phyloP scores from a whole-genome alignment of 2,113 vertebrate genomes.

The Mustelus asterias region DNA sequence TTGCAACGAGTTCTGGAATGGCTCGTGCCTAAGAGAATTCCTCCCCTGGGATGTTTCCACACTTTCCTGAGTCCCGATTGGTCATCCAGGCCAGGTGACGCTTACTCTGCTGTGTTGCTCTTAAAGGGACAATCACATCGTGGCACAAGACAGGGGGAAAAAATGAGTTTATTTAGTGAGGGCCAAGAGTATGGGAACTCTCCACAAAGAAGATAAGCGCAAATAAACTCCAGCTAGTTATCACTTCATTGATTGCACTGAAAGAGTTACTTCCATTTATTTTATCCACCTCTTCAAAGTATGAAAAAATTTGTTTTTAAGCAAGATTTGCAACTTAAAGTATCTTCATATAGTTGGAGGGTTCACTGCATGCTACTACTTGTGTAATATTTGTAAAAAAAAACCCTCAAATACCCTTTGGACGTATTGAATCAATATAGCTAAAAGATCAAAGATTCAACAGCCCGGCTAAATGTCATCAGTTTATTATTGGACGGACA shows the following conservation, averaged over 20 bases:
- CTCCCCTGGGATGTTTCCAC: too few relatives aligned
- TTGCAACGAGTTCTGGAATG: too few relatives aligned
- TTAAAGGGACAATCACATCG: too few relatives aligned
- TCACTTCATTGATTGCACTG: not conserved
- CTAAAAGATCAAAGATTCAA: not conserved
- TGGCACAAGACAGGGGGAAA: not conserved
- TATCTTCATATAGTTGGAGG: not conserved
- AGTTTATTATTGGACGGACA: not conserved
- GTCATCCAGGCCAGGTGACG: too few relatives aligned
- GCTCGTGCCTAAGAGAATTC: too few relatives aligned
- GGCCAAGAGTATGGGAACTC: not conserved
- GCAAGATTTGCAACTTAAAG: not conserved
- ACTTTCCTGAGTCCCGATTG: too few relatives aligned
- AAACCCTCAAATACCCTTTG: not conserved
- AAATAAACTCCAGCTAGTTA: not conserved
- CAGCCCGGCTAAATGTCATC: not conserved
- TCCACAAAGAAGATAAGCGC: not conserved
- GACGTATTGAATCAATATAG: not conserved
- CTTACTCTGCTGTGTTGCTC: too few relatives aligned
- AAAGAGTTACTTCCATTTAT: not conserved
- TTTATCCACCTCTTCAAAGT: too few relatives aligned
- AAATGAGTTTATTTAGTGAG: not conserved
- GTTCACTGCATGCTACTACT: not conserved
- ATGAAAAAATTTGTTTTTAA: not conserved
- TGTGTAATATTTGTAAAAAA: not conserved